Conservation (phyloP, 2,888 invertebrate genomes). For the Parapristionchus giblindavisi region DNA sequence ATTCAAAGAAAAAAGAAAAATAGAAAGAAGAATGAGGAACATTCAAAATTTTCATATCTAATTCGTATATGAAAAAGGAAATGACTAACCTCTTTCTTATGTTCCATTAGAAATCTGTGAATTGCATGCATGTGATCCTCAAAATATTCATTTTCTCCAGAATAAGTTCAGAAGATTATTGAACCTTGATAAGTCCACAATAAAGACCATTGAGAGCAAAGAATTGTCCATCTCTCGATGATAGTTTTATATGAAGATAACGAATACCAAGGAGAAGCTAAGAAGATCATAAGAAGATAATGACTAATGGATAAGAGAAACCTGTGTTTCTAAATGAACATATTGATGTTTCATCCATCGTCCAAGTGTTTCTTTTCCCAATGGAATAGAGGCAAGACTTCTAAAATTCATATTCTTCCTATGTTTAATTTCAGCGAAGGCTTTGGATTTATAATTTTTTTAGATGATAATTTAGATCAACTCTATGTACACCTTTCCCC, state of each 20-base stretch:
- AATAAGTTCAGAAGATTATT: no score
- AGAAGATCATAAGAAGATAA: background rate
- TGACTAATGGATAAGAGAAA: background rate
- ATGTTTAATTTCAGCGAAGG: background rate
- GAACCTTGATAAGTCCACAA: constrained; percentile 10
- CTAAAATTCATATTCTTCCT: background rate
- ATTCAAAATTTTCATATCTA: no score
- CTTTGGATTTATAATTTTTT: background rate
- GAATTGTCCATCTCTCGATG: constrained; percentile 22
- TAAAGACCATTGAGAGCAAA: constrained; percentile 32
- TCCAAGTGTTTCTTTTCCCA: constrained; percentile 18
- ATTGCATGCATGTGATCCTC: constrained; percentile 20
- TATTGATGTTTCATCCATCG: constrained; percentile 34
- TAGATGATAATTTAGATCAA: no score
- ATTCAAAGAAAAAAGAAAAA: no score
- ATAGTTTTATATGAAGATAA: constrained; percentile 23
- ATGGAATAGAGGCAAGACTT: constrained; percentile 16
- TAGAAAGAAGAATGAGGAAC: no score
- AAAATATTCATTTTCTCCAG: background rate
- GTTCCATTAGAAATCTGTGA: constrained; percentile 31
- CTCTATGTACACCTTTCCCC: no score
- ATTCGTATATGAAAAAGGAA: background rate
- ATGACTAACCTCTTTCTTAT: constrained; percentile 33
- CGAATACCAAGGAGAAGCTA: constrained; percentile 29
- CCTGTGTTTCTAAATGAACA: constrained; percentile 34